phyloP scores from a whole-genome alignment of 1,140 invertebrate species.

The Pseudobourletiella spinata region DNA sequence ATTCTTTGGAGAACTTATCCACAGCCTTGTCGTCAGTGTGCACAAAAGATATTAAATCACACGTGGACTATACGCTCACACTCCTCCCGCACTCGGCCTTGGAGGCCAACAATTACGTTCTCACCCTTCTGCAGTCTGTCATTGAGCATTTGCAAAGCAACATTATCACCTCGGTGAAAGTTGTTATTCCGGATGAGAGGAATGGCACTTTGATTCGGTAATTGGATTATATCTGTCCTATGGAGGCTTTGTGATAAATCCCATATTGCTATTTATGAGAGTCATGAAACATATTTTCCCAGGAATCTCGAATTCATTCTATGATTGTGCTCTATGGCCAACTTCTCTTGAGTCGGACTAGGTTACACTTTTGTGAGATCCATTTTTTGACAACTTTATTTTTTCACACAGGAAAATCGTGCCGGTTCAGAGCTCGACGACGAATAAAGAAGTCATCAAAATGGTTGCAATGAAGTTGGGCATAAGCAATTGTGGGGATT shows the following conservation, averaged over 20 bases:
- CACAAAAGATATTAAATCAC: slow-evolving; percentile 24
- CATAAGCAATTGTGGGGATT: slow-evolving; percentile 93
- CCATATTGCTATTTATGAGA: no score
- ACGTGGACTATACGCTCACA: slow-evolving; percentile 33
- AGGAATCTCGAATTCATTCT: no score
- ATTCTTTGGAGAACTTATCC: slow-evolving; percentile 30
- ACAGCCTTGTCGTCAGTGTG: slow-evolving; percentile 26
- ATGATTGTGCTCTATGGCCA: no score
- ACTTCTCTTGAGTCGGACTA: no score
- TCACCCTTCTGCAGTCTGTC: slow-evolving; percentile 33
- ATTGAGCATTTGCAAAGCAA: slow-evolving; percentile 20
- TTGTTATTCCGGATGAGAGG: slow-evolving; percentile 34
- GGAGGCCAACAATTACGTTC: slow-evolving; percentile 34
- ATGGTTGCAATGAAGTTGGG: slow-evolving; percentile 40
- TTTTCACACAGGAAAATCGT: slow-evolving; percentile 36
- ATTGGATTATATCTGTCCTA: no score
- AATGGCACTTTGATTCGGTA: slow-evolving; percentile 35
- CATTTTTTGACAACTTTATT: no score
- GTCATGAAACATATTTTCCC: no score
- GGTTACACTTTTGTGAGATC: no score
- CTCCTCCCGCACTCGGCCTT: slow-evolving; percentile 27
- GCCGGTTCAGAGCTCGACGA: slow-evolving; percentile 31
- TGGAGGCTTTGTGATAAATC: no score
- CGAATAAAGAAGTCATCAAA: slow-evolving; percentile 34
- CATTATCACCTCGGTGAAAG: slow-evolving; percentile 27